Percentiles rank a stretch among this genome's conserved stretches.
These are phyloP conservation scores for Eidolon helvum DNA, from an alignment of 2,113 vertebrate species.

Conservation along the genomic window DNA sequence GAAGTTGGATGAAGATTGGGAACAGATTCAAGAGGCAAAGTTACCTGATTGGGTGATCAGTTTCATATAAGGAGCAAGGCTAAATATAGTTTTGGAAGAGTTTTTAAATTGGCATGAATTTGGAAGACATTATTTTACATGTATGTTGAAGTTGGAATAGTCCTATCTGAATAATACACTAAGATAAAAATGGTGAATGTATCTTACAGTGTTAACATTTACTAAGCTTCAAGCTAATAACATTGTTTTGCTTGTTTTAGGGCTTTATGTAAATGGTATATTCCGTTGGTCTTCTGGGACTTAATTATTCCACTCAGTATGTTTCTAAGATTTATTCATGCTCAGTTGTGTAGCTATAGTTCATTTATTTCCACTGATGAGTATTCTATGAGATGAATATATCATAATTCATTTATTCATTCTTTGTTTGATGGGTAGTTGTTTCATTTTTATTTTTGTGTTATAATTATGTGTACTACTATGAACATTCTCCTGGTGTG, in stretches of 20 bases:
- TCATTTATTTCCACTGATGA: not conserved
- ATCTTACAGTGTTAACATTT: not conserved
- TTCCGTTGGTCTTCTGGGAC: not conserved
- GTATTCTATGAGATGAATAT: not conserved
- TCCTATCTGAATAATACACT: not conserved
- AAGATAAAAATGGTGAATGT: not conserved
- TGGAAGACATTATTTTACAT: slow-evolving; percentile 35
- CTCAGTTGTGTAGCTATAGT: not conserved
- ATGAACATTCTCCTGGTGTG: not conserved
- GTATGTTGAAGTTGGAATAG: slow-evolving; percentile 5
- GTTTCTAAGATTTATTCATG: slow-evolving; percentile 31
- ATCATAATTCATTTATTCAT: not conserved
- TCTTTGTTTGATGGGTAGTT: not conserved
- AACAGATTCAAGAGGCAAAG: not conserved
- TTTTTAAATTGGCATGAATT: slow-evolving; percentile 5
- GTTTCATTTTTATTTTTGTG: not conserved
- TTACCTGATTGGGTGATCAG: not conserved
- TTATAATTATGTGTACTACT: not conserved
- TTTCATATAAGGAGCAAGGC: not conserved
- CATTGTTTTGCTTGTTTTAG: slow-evolving; percentile 33
- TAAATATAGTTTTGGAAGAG: slow-evolving; percentile 19
- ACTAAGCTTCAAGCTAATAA: slow-evolving; percentile 3
- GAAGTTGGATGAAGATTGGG: not conserved
- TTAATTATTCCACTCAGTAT: slow-evolving; percentile 37
- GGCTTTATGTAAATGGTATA: slow-evolving; percentile 22